Base-by-base conservation (phyloP, 2,888 invertebrate species). In the Chrysolina oricalcia region DNA sequence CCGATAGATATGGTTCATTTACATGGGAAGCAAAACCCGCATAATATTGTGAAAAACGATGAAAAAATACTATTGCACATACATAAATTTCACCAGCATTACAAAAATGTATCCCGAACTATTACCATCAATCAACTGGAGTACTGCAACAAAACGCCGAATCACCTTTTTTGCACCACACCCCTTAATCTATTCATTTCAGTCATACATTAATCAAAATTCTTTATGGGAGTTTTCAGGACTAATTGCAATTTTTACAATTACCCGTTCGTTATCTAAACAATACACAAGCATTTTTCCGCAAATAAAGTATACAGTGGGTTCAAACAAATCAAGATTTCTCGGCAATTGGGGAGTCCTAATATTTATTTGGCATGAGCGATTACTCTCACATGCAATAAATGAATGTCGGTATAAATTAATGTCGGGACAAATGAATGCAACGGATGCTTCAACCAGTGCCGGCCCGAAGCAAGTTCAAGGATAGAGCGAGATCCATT, bases 201-300 rank as follows among this genome's bases (percentile, higher is more conserved):
- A 35, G 35, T 35, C 8, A 8, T 35, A 35, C 35, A 56, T 56
- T 13, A 56, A 56, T 23, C 56, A 56, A 23, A 56, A 21, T 56
- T 56, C 1, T 56, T 56, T 23, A 56, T 56, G 13, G 10, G 21
- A 19, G 1, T 56, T 13, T 56, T 13, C 15, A 11, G 19, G 23
- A 13, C 56, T 13, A 23, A 23, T 10, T 56, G 15, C 56, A 11
- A 56, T 56, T 56, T 56, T 23, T 17, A 5, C 11, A 21, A 10
- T 35, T 35, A 35, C 35, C 35, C 35, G 35, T 56, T 56, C 13
- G 56, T 56, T 56, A 56, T 56, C 56, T 21, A 21, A 13, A 56
- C 56, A 56, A 15, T 21, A 56, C 56, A 56, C 23, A 13, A 13
- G 23, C 19, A 56, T 21, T 56, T 19, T 56, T 11, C 1, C 4